Percentiles rank a stretch among this genome's conserved stretches.
Conservation (phyloP, 1,140 invertebrate species). For the Bombus difficillimus region DNA sequence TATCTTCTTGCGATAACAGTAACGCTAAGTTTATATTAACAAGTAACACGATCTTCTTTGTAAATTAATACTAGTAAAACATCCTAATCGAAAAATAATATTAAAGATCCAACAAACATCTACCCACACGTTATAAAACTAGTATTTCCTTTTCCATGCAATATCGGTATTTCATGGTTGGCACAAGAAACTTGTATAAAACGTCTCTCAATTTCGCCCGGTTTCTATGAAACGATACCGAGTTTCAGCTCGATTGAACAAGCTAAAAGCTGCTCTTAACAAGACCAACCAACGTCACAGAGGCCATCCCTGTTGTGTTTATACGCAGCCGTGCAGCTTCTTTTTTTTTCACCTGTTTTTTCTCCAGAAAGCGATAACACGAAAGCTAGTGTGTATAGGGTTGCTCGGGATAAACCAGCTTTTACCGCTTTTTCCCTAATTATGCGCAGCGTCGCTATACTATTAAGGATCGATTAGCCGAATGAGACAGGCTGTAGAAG, state of each 20-base stretch:
- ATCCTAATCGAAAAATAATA: not conserved
- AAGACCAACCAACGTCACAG: not conserved
- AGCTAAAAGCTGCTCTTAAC: constrained; percentile 1
- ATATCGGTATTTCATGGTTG: too few relatives aligned
- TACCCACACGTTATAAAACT: not conserved
- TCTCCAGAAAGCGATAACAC: not conserved
- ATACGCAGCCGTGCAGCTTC: not conserved
- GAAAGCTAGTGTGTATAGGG: not conserved
- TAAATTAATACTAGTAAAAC: not conserved
- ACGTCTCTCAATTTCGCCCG: not conserved
- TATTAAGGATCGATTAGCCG: constrained; percentile 13
- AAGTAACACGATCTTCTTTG: not conserved
- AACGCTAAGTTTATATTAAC: too few relatives aligned
- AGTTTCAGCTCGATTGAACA: constrained; percentile 5
- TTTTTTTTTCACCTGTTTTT: too few relatives aligned
- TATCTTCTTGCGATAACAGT: too few relatives aligned
- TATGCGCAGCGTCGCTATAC: not conserved
- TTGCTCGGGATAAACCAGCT: constrained; percentile 1
- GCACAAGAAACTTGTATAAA: not conserved
- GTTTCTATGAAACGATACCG: not conserved
- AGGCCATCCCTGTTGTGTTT: not conserved
- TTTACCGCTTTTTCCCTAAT: not conserved
- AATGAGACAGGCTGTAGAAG: not conserved
- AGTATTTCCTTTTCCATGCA: not conserved
- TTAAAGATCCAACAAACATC: not conserved